These are phyloP conservation scores for Lycocerus yunnanus DNA, from an alignment of 2,888 invertebrate species.

Conservation along the genomic window DNA sequence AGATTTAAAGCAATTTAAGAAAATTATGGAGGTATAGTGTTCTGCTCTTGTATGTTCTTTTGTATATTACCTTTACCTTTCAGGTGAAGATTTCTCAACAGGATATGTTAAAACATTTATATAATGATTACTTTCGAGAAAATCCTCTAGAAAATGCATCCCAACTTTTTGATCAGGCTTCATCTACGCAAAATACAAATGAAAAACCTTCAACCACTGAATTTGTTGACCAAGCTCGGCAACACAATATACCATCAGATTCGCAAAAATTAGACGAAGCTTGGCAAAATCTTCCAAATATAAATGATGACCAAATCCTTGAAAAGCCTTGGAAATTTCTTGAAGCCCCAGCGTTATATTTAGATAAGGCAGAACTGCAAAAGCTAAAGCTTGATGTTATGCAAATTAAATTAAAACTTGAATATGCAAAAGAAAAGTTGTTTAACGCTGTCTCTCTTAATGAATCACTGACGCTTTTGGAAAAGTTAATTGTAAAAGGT, in stretches of 20 bases:
- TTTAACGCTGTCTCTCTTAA: slow-evolving; percentile 14
- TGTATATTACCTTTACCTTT: background rate
- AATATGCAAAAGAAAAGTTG: slow-evolving; percentile 33
- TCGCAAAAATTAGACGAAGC: background rate
- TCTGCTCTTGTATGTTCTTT: background rate
- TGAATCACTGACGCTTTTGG: background rate
- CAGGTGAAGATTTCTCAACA: background rate
- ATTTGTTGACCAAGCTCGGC: background rate
- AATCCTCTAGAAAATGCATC: background rate
- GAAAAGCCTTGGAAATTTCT: background rate
- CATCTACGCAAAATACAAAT: background rate
- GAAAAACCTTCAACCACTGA: background rate
- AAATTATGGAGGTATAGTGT: slow-evolving; percentile 47
- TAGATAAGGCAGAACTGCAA: background rate
- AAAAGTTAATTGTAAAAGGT: slow-evolving; percentile 48
- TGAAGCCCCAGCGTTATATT: background rate
- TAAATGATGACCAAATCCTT: background rate
- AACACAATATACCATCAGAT: background rate
- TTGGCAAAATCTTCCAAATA: background rate
- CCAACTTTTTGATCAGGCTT: background rate
- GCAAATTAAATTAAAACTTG: slow-evolving; percentile 10
- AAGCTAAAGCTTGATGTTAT: background rate
- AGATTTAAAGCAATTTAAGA: slow-evolving; percentile 42
- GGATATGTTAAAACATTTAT: background rate
- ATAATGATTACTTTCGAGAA: background rate